Conservation (phyloP, 1,140 invertebrate genomes). For the Heliconius hewitsoni region DNA sequence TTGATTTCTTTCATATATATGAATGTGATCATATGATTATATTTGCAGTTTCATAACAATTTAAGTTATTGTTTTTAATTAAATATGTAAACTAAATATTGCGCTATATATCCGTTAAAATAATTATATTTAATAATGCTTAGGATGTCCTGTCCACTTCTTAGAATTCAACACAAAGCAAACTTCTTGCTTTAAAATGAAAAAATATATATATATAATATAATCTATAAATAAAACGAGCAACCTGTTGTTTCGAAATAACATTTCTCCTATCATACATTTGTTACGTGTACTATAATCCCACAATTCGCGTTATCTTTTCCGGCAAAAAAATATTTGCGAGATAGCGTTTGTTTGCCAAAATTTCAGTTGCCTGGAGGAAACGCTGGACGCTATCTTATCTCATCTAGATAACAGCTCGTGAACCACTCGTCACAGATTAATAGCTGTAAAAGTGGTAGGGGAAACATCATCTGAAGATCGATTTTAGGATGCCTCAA, state of each 20-base stretch:
- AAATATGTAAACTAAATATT: neutral
- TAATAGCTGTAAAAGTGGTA: neutral
- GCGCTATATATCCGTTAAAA: neutral
- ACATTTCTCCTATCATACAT: conserved; percentile 1
- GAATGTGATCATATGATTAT: neutral
- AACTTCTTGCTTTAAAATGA: neutral
- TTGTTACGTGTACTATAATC: conserved; percentile 35
- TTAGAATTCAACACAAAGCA: neutral
- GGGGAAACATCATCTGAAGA: neutral
- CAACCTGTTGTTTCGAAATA: neutral
- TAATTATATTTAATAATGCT: neutral
- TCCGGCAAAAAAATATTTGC: conserved; percentile 49
- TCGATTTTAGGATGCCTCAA: neutral
- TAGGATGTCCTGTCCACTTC: neutral
- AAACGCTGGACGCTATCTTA: conserved; percentile 48
- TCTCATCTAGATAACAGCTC: conserved; percentile 56
- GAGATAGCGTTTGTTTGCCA: conserved; percentile 47
- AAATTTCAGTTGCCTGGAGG: conserved; percentile 59
- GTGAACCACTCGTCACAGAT: conserved; percentile 48
- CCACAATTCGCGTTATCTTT: conserved; percentile 49
- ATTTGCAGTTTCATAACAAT: neutral
- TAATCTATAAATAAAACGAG: neutral
- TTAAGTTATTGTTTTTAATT: neutral
- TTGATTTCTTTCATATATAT: no score
- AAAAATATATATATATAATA: neutral